Base-by-base conservation (phyloP, 2,797 vertebrate genomes). In the Xiphophorus birchmanni region DNA sequence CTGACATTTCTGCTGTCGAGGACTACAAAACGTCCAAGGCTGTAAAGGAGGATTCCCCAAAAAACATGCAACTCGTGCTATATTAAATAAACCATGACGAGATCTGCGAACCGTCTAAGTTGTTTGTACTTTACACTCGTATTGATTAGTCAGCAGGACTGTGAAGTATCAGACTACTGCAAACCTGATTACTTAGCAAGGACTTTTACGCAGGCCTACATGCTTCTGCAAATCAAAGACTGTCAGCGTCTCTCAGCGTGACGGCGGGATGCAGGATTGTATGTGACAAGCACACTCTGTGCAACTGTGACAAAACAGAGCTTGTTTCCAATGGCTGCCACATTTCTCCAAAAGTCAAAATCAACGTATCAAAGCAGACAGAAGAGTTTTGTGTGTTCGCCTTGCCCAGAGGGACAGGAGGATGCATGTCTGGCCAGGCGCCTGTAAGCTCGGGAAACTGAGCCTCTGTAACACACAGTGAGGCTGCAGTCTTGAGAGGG, bases 261-360 rank as follows among this genome's bases (percentile, higher is more conserved):
- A 90, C 29, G 63, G 83, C 82, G 29, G 82, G 69, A 84, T 84
- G 73, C 63, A 26, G 79, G 83, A 93, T 91, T 81, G 84, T 82
- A 88, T 88, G 78, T 91, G 93, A 94, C 93, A 94, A 92, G 88
- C 77, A 75, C 89, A 74, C 84, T 88, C 86, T 67, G 52, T 77
- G 86, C 87, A 81, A 73, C 93, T 82, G 76, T 83, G 86, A 91
- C 93, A 91, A 91, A 93, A 93, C 91, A 91, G 91, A 81, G 79
- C 87, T 81, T 76, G 84, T 92, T 91, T 90, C 87, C 90, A 74
- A 88, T 83, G 84, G 90, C 91, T 93, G 93, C 89, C 90, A 91
- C 91, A 90, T 86, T 86, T 82, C 84, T 83, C 89, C 85, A 86
- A 81, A 91, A 84, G 69, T 93, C 93, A 89, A 73, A 89, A 87